phyloP scores from a whole-genome alignment of 2,113 vertebrate genomes.

The Tringa solitaria region DNA sequence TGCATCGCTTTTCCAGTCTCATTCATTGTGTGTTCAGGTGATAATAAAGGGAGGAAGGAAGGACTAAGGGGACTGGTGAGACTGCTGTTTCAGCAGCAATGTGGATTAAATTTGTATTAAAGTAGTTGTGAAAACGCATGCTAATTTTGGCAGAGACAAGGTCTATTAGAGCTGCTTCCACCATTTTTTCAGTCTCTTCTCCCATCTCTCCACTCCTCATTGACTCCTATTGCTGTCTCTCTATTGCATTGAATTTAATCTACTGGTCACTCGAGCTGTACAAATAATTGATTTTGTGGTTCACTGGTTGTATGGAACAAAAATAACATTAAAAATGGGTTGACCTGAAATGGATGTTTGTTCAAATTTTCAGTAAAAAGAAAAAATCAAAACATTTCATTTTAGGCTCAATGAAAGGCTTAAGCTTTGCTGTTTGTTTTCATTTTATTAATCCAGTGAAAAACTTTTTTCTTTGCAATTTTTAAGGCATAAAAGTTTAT shows the following conservation, averaged over 20 bases:
- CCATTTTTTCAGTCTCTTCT: neutral
- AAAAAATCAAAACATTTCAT: constrained; percentile 33
- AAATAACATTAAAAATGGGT: constrained; percentile 33
- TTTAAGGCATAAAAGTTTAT: neutral
- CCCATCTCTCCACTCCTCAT: neutral
- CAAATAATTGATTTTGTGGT: constrained; percentile 58
- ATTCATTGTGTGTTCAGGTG: neutral
- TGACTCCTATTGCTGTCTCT: constrained; percentile 5
- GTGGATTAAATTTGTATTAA: neutral
- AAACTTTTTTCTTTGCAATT: neutral
- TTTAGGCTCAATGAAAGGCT: constrained; percentile 1
- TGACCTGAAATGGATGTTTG: constrained; percentile 28
- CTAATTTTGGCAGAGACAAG: neutral
- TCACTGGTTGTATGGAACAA: constrained; percentile 1
- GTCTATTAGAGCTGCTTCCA: neutral
- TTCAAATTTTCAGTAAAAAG: constrained; percentile 29
- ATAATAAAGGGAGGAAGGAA: neutral
- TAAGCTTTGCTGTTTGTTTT: neutral
- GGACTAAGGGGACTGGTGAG: neutral
- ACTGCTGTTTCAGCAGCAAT: neutral
- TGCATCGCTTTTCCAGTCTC: neutral
- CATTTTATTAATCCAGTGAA: neutral
- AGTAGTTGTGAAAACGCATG: neutral
- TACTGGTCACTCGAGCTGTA: constrained; percentile 38
- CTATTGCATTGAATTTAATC: constrained; percentile 32